A percentile compares a stretch with the other conserved stretches of the same genome.
These are phyloP conservation scores for Ornithoptera alexandrae DNA, from an alignment of 2,888 invertebrate genomes.

Conservation along the genomic window DNA sequence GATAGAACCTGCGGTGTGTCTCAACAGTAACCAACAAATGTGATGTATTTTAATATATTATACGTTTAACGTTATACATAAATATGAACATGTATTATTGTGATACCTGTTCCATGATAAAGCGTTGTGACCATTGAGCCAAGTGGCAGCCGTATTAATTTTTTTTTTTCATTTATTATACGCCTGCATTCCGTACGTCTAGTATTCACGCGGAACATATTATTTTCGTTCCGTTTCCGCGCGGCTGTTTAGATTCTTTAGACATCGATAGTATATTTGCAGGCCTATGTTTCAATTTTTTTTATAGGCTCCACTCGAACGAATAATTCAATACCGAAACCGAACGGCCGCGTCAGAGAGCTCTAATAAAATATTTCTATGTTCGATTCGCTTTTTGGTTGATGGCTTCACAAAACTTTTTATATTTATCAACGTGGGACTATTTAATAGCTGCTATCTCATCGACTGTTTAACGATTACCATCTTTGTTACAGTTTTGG, in stretches of 20 bases:
- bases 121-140: neutral
- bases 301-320: slow-evolving; percentile 16
- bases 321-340: slow-evolving; percentile 23
- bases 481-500: slow-evolving; percentile 74
- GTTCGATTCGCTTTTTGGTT: slow-evolving; percentile 17
- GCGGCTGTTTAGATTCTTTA: slow-evolving; percentile 5
- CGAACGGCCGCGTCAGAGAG: slow-evolving; percentile 17
- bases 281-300: slow-evolving; percentile 18
- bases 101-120: neutral
- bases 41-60: no score
- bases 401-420: slow-evolving; percentile 29
- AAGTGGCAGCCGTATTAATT: neutral
- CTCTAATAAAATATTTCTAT: slow-evolving; percentile 27
- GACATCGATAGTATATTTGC: slow-evolving; percentile 9
- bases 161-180: slow-evolving; percentile 8
- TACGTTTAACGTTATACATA: neutral
- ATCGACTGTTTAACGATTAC: slow-evolving; percentile 68
- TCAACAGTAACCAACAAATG: no score
- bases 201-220: slow-evolving; percentile 3
- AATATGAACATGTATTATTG: neutral
- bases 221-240: neutral
- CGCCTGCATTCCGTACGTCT: slow-evolving; percentile 3
- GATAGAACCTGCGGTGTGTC: no score
- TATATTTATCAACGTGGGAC: slow-evolving; percentile 41
- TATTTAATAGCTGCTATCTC: slow-evolving; percentile 56